phyloP scores from a whole-genome alignment of 2,888 invertebrate species.

The Thera britannica region DNA sequence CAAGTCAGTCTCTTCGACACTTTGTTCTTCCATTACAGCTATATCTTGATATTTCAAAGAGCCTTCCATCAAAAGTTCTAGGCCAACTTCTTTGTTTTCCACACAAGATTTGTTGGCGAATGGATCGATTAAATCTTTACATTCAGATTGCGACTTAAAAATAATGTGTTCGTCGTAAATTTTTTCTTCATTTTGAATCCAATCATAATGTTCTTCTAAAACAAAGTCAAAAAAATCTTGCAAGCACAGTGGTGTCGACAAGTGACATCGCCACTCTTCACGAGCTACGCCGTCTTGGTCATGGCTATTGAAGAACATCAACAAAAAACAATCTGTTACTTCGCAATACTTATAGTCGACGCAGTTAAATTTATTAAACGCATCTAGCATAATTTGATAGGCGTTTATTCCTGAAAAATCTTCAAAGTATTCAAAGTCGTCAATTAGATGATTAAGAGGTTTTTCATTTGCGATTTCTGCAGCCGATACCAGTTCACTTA shows the following conservation, averaged over 20 bases:
- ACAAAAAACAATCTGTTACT: constrained; percentile 70
- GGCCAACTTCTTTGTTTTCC: constrained; percentile 59
- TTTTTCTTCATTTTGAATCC: constrained; percentile 75
- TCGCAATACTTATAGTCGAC: constrained; percentile 78
- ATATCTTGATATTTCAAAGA: constrained; percentile 71
- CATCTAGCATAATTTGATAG: constrained; percentile 67
- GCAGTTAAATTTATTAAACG: constrained; percentile 72
- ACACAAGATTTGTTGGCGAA: constrained; percentile 59
- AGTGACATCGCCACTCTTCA: constrained; percentile 76
- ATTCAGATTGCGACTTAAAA: constrained; percentile 53
- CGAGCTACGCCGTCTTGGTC: constrained; percentile 68
- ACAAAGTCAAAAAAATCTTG: constrained; percentile 84
- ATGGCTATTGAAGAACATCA: constrained; percentile 77
- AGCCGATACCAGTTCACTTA: constrained; percentile 74
- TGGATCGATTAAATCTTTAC: constrained; percentile 54
- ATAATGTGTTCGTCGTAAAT: constrained; percentile 60
- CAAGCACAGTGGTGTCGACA: constrained; percentile 79
- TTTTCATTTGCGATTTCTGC: constrained; percentile 67
- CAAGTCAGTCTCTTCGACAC: constrained; percentile 40
- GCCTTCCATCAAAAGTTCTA: constrained; percentile 73
- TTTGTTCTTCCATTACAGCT: constrained; percentile 47
- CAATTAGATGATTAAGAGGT: constrained; percentile 66
- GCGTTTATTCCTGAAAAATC: constrained; percentile 64
- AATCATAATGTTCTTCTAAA: constrained; percentile 75
- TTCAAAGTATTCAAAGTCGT: constrained; percentile 75